phyloP scores from a whole-genome alignment of 2,113 vertebrate genomes.

The Theristicus caerulescens region DNA sequence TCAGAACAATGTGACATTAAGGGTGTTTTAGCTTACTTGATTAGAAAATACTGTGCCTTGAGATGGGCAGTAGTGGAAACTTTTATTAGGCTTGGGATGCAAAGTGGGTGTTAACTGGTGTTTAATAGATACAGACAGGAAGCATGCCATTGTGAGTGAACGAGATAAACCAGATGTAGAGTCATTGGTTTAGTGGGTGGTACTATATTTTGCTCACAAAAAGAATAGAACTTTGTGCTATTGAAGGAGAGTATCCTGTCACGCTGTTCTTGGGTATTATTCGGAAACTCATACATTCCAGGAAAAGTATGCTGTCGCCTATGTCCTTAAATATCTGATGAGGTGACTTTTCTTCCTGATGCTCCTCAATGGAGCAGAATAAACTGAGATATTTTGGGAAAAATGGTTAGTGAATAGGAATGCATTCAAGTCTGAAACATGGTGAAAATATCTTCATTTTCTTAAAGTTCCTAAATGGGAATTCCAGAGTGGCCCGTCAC shows the following conservation, averaged over 20 bases:
- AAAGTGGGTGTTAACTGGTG: slow-evolving; percentile 26
- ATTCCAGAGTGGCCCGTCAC: background rate
- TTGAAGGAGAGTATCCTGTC: slow-evolving; percentile 54
- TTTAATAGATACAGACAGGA: slow-evolving; percentile 35
- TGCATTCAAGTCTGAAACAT: background rate
- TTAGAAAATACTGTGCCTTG: background rate
- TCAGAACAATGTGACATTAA: background rate
- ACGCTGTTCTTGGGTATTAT: background rate
- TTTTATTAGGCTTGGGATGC: background rate
- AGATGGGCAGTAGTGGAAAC: background rate
- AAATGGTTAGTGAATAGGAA: background rate
- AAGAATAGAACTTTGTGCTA: slow-evolving; percentile 52
- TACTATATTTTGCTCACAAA: slow-evolving; percentile 42
- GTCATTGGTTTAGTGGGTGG: slow-evolving; percentile 37
- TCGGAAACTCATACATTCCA: background rate
- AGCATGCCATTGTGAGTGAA: slow-evolving; percentile 28
- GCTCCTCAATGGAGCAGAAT: background rate
- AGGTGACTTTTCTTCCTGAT: slow-evolving; percentile 1
- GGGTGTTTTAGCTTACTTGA: background rate
- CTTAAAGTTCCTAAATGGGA: background rate
- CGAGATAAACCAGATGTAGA: slow-evolving; percentile 51
- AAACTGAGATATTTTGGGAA: background rate
- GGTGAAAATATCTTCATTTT: background rate
- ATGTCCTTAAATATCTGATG: slow-evolving; percentile 1
- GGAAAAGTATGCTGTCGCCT: background rate